Base-by-base conservation (phyloP, 2,113 vertebrate species). In the Solea solea region DNA sequence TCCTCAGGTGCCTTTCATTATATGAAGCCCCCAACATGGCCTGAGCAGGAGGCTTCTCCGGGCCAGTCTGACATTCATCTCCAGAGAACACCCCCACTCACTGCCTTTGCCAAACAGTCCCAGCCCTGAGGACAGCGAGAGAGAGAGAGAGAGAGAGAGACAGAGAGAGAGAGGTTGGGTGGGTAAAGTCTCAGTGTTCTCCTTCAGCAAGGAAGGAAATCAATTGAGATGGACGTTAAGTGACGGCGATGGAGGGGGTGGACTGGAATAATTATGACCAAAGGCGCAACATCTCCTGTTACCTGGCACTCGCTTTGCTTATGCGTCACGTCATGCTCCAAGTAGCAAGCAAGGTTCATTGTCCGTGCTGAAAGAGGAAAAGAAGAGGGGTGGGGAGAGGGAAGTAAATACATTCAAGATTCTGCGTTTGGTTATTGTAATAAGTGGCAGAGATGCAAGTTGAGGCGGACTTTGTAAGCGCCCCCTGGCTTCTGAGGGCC, bases 1-100 rank as follows among this genome's bases (percentile, higher is more conserved):
- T 84, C 93, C 89, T 84, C 95, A 99, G 98, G 97, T 99, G 96
- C 98, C 96, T 97, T 99, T 98, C 96, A 98, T 98, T 96, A 98
- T 99, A 94, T 99, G 95, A 99, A 97, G 92, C 94, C 58, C 57
- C 92, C 92, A 93, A 94, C 94, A 94, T 94, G 82, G 94, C 92
- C 72, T 94, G 94, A 94, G 90, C 69, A 90, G 92, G 94, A 94
- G 93, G 93, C 92, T 93, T 93, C 91, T 72, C 52, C 55, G 39
- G 28, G 72, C 63, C 51, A 63, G 52, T 55, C 77, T 78, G 82
- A 87, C 75, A 76, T 73, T 82, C 81, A 83, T 84, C 66, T 61
- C 81, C 55, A 76, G 76, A 88, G 60, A 76, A 62, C 71, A 70
- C 59, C 54, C 62, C 62, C 71, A 59, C 64, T 61, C 45, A 25